phyloP scores from a whole-genome alignment of 2,888 invertebrate species.

The Hirtodrosophila histrioides region DNA sequence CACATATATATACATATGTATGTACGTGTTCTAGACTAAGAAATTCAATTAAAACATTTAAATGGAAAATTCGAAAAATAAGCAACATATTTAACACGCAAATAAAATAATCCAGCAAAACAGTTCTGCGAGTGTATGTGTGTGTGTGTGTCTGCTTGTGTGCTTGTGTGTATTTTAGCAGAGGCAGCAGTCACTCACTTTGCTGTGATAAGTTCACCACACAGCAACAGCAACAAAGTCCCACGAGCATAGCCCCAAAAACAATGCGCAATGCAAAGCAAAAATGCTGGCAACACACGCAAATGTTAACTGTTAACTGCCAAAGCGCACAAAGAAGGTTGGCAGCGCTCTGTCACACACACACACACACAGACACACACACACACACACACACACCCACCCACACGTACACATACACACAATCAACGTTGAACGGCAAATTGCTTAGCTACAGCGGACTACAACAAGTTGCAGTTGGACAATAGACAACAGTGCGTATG shows the following conservation, averaged over 20 bases:
- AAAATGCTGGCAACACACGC: conserved; percentile 13
- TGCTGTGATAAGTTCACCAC: conserved; percentile 57
- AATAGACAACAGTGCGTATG: conserved; percentile 46
- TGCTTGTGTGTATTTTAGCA: conserved; percentile 9
- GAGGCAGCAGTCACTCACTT: conserved; percentile 39
- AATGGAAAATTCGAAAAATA: conserved; percentile 18
- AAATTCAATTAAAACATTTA: conserved; percentile 5
- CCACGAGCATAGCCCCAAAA: conserved; percentile 34
- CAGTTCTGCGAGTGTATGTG: conserved; percentile 12
- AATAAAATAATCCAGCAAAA: conserved; percentile 35
- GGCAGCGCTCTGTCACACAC: conserved; percentile 31
- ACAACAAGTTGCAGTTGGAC: conserved; percentile 62
- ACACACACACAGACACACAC: conserved; percentile 25
- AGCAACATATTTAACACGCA: conserved; percentile 16
- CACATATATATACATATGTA: not conserved
- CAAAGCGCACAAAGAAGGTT: conserved; percentile 45
- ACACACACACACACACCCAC: no score
- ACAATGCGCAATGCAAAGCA: conserved; percentile 58
- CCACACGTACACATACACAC: conserved; percentile 3
- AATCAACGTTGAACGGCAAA: conserved; percentile 50
- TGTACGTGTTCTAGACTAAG: no score
- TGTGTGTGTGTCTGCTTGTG: conserved; percentile 12
- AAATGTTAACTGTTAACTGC: conserved; percentile 42
- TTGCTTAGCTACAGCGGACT: conserved; percentile 38
- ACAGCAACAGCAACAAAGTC: conserved; percentile 25